Evolutionary conservation across 2,797 vertebrate genomes (phyloP).

Genomic region (Danio aesculapii): DNA sequence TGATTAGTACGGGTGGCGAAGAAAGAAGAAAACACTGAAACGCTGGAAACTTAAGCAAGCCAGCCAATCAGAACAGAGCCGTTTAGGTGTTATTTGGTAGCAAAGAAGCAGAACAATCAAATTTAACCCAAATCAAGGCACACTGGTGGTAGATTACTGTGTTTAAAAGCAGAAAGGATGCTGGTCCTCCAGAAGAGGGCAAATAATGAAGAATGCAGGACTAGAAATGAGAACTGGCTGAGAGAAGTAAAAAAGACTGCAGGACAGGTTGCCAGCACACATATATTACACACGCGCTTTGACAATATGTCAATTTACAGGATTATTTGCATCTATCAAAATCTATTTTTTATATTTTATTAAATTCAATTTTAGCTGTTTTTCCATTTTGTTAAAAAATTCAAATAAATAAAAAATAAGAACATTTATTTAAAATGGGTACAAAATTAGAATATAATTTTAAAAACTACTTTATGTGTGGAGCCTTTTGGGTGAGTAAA

Average conservation of each 20-base stretch:
- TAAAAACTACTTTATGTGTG: background rate
- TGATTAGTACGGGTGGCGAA: constrained; percentile 26
- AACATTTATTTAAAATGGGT: too few species aligned
- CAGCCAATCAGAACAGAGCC: background rate
- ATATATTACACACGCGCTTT: background rate
- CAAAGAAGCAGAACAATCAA: background rate
- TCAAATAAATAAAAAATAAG: too few species aligned
- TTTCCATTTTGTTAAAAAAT: too few species aligned
- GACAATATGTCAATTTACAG: background rate
- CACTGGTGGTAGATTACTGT: background rate
- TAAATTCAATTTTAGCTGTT: too few species aligned
- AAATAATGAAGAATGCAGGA: background rate
- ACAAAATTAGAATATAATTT: too few species aligned
- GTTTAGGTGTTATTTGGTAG: background rate
- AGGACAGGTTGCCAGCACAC: background rate
- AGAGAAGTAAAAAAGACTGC: background rate
- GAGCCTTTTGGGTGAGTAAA: background rate
- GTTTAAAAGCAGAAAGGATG: background rate
- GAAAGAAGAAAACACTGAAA: background rate
- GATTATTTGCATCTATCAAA: background rate
- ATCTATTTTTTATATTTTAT: too few species aligned
- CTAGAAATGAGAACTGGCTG: background rate
- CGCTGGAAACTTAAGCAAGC: background rate
- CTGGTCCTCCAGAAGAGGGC: constrained; percentile 15
- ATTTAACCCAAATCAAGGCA: background rate